Percentiles rank a stretch among this genome's conserved stretches.
Conservation (phyloP, 2,888 invertebrate genomes). For the Villa cingulata region DNA sequence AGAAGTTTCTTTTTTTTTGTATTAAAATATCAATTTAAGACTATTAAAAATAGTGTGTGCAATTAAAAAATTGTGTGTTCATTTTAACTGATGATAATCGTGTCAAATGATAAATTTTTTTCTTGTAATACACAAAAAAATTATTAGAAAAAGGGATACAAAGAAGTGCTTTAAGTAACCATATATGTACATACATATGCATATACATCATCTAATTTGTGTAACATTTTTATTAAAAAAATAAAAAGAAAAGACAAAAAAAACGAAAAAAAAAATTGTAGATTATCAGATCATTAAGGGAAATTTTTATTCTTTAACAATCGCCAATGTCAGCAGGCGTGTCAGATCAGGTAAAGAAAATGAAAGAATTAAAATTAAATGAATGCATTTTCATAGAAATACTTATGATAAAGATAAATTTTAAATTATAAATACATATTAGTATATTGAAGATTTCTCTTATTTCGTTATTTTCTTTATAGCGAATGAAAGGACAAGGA, state of each 20-base stretch:
- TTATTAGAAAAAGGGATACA: not conserved
- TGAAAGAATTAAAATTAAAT: no score
- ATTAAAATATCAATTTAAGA: not conserved
- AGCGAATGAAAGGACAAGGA: constrained; percentile 81
- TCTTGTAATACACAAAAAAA: not conserved
- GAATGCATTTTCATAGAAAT: no score
- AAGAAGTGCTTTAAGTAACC: not conserved
- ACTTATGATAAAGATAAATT: no score
- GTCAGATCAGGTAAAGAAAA: constrained; percentile 66
- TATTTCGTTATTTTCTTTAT: constrained; percentile 39
- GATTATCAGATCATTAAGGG: constrained; percentile 12
- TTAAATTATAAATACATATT: no score
- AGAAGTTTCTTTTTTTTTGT: constrained; percentile 1
- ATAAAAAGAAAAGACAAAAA: no score
- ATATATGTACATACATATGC: no score
- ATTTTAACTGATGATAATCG: not conserved
- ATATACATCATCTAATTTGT: no score
- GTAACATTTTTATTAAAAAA: no score
- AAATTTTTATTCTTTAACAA: constrained; percentile 8
- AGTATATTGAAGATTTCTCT: no score
- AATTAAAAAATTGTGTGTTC: not conserved
- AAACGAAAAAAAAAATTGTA: not conserved
- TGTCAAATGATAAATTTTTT: constrained; percentile 6
- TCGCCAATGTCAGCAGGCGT: constrained; percentile 84
- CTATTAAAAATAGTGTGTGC: not conserved